Conservation (phyloP, 2,888 invertebrate species). For the Willowsia nigromaculata region DNA sequence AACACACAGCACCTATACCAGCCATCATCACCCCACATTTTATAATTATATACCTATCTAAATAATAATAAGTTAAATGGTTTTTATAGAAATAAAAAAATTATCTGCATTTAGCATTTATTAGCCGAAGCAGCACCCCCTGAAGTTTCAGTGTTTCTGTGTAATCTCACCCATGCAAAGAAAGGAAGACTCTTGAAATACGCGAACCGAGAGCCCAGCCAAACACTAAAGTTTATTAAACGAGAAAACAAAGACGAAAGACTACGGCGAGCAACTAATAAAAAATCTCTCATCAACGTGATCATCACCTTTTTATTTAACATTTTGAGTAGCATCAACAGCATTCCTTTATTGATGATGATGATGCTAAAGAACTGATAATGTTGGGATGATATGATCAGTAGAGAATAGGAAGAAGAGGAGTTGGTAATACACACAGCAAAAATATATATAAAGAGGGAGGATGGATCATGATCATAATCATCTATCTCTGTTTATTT, state of each 20-base stretch:
- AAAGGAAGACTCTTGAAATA: neutral
- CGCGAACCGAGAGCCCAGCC: neutral
- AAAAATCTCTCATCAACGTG: neutral
- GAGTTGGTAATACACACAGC: neutral
- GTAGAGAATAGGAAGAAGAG: neutral
- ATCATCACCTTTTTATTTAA: neutral
- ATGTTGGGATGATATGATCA: neutral
- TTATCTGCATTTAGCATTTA: no score
- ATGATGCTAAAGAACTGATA: neutral
- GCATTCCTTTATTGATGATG: neutral
- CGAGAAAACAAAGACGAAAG: neutral
- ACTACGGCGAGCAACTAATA: neutral
- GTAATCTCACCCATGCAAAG: constrained; percentile 7
- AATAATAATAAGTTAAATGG: no score
- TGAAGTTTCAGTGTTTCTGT: neutral
- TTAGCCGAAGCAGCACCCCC: no score
- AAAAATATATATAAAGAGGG: neutral
- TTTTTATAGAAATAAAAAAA: no score
- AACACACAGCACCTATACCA: no score
- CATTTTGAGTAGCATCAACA: neutral
- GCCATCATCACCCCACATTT: no score
- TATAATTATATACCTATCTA: no score
- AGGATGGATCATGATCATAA: constrained; percentile 27
- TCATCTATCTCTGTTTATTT: constrained; percentile 1
- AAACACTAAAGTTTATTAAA: neutral